Base-by-base conservation (phyloP, 2,113 vertebrate species). In the Cheilinus undulatus region DNA sequence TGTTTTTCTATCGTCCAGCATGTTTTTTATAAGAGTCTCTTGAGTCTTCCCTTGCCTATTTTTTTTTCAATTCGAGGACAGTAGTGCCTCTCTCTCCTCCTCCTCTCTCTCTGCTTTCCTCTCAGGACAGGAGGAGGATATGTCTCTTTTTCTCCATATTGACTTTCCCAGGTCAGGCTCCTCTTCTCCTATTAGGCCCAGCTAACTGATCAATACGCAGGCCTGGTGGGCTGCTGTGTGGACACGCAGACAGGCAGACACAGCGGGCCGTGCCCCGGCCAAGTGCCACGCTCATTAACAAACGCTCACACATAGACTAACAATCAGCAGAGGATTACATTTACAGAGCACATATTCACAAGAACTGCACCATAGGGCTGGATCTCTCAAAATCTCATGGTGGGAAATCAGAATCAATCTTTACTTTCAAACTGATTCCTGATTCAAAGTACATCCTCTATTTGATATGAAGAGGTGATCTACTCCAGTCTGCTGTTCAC, bases 101-200 rank as follows among this genome's bases (percentile, higher is more conserved):
- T 28, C 63, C 28, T 7, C 12, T 30, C 56, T 9, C n/a, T 38
- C 57, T 72, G 20, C 50, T 70, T 76, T 56, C 80, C 83, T 86
- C 88, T 82, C 73, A 80, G 83, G 85, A 84, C 75, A 36, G 45
- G 78, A 80, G 60, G 81, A 85, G 88, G 80, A 86, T 83, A 85
- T 82, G 86, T 85, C 86, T 90, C 86, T 88, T 91, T 92, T 90
- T 87, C 88, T 79, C 85, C 80, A 62, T 93, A 94, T 94, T 90
- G 93, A 93, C 93, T 93, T 93, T 91, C 91, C 68, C 87, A 83
- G 88, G 87, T 92, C 86, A 86, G 85, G 76, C 82, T 91, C 79
- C 87, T 93, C 89, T 91, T 88, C 80, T 90, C 89, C 91, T 93
- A 93, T 93, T 93, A 93, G 86, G 86, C 83, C 87, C 88, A 89